Evolutionary conservation across 1,140 invertebrate genomes (phyloP), one percentile per base, ranked within the genome.

Genomic region (Metaphire vulgaris): DNA sequence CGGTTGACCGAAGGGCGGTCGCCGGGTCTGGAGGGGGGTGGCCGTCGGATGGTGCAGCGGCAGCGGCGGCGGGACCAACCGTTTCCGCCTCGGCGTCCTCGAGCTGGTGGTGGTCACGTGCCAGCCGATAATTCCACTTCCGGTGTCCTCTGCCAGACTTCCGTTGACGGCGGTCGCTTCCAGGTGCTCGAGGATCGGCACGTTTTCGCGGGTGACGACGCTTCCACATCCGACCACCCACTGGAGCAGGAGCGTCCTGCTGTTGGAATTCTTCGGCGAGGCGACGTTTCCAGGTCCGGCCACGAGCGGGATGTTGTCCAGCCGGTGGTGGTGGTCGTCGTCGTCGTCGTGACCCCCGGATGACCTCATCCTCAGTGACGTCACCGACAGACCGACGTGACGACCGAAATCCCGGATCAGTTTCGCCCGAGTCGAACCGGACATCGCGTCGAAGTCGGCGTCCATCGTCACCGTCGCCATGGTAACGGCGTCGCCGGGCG

Each of bases 81-180:
- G 41, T 21, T 21, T 6, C 6, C 41, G 41, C 41, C 41, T 56
- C 6, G 41, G 41, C 41, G 41, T 56, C 41, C 21, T 56, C 21
- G 41, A 56, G 33, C 71, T 76, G n/a, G n/a, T n/a, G n/a, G n/a
- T n/a, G 68, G 75, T 76, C 56, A 76, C 75, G 69, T 76, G 69
- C 75, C 75, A 76, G 2, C 75, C 75, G 41, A 21, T 56, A 21
- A 56, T 56, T n/a, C 75, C 75, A 2, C 33, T n/a, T 21, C 75
- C 65, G 28, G 65, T 64, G 21, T n/a, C 68, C 28, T 56, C 28
- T 16, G 16, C 68, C 67, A 76, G 70, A 6, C n/a, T 29, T 12
- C 75, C 75, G 29, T 70, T 34, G 1, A 29, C 26, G 14, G 68
- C 29, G 1, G 69, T 14, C 12, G 12, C n/a, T 28, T 76, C 69